A percentile compares a stretch with the other conserved stretches of the same genome.
Evolutionary conservation across 2,888 invertebrate species (phyloP).

Genomic region (Dynastes grantii): DNA sequence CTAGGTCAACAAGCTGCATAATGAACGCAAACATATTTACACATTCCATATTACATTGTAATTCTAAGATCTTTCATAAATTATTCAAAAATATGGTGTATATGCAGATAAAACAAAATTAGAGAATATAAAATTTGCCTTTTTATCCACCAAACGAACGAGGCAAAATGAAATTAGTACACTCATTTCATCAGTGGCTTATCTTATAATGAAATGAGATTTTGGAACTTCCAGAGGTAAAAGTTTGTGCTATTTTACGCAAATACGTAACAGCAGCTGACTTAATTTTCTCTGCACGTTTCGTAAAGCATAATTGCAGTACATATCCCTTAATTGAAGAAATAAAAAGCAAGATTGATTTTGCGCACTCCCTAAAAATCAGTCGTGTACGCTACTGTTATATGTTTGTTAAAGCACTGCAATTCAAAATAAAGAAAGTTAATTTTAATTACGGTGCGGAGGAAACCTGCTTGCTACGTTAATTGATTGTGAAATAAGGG

Average conservation of each 20-base stretch:
- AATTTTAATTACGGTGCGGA: no score
- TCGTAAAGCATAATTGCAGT: background rate
- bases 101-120: slow-evolving; percentile 5
- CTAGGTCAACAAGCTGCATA: no score
- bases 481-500: no score
- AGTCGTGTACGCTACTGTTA: no score
- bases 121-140: slow-evolving; percentile 9
- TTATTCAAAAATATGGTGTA: background rate
- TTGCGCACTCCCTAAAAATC: background rate
- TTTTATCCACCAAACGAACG: background rate
- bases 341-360: slow-evolving; percentile 20
- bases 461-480: no score
- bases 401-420: no score
- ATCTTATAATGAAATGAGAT: slow-evolving; percentile 33
- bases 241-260: slow-evolving; percentile 22
- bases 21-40: no score
- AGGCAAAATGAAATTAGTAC: slow-evolving; percentile 33
- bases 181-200: slow-evolving; percentile 18
- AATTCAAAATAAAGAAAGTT: no score
- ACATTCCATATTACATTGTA: background rate
- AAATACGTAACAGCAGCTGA: background rate
- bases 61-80: background rate
- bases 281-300: slow-evolving; percentile 3
- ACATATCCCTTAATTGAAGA: slow-evolving; percentile 2
- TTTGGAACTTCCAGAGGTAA: slow-evolving; percentile 29